Evolutionary conservation across 2,888 invertebrate species (phyloP).

Genomic region (Stenolophus ochropezus): DNA sequence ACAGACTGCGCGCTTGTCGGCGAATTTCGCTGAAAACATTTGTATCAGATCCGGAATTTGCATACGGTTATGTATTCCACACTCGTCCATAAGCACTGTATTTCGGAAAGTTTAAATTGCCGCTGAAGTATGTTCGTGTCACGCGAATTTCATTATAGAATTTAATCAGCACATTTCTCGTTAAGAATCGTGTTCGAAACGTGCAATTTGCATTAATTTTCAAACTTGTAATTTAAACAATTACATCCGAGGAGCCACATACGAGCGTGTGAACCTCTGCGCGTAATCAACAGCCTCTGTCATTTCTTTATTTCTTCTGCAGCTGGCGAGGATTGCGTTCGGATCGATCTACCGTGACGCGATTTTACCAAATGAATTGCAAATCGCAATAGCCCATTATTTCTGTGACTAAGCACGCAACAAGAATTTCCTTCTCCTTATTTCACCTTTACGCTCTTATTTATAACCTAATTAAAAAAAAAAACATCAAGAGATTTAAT

Average conservation of each 20-base stretch:
- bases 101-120: conserved; percentile 47
- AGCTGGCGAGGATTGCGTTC: background rate
- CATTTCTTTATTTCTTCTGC: background rate
- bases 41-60: conserved; percentile 46
- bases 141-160: conserved; percentile 50
- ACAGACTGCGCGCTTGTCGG: conserved; percentile 1
- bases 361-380: background rate
- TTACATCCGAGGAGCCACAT: conserved; percentile 13
- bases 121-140: conserved; percentile 45
- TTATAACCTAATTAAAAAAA: background rate
- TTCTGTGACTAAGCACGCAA: background rate
- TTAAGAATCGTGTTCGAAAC: conserved; percentile 50
- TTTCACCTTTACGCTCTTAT: background rate
- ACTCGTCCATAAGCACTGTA: conserved; percentile 48
- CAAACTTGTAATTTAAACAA: conserved; percentile 49
- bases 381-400: background rate
- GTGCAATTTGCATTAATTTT: conserved; percentile 46
- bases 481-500: no score
- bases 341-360: background rate
- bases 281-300: background rate
- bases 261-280: conserved; percentile 22
- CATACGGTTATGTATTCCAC: conserved; percentile 45
- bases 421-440: background rate
- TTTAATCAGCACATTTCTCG: conserved; percentile 50
- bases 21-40: conserved; percentile 49